Conservation (phyloP, 2,888 invertebrate species). For the Nymphalis c-album region DNA sequence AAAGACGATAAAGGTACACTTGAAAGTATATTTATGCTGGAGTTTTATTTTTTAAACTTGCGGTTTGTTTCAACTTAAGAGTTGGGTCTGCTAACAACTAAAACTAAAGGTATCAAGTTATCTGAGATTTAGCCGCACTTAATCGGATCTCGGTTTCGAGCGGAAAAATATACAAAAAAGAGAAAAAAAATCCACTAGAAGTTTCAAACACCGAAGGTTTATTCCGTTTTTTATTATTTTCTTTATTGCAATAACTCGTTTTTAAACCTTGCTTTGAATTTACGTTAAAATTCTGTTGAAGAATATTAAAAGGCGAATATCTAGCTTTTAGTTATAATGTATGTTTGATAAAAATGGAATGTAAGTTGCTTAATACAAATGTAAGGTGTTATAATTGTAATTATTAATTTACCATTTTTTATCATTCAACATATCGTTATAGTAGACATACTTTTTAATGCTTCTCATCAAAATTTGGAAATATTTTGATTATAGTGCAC, state of each 20-base stretch:
- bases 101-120: conserved; percentile 45
- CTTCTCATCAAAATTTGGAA: no score
- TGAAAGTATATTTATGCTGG: conserved; percentile 1
- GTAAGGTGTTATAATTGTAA: no score
- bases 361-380: no score
- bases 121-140: conserved; percentile 48
- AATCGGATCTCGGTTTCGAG: conserved; percentile 44
- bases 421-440: no score
- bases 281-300: not conserved
- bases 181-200: conserved; percentile 7
- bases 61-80: not conserved
- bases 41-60: conserved; percentile 8
- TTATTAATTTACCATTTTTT: no score
- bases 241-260: no score
- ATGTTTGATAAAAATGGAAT: no score
- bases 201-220: not conserved
- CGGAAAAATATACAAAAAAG: conserved; percentile 44
- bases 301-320: no score
- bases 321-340: no score
- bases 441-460: no score
- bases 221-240: not conserved
- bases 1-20: not conserved
- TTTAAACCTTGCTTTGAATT: not conserved
- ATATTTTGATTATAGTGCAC: no score
- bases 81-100: conserved; percentile 16